phyloP scores from a whole-genome alignment of 2,888 invertebrate species.

The Graphium colonna region DNA sequence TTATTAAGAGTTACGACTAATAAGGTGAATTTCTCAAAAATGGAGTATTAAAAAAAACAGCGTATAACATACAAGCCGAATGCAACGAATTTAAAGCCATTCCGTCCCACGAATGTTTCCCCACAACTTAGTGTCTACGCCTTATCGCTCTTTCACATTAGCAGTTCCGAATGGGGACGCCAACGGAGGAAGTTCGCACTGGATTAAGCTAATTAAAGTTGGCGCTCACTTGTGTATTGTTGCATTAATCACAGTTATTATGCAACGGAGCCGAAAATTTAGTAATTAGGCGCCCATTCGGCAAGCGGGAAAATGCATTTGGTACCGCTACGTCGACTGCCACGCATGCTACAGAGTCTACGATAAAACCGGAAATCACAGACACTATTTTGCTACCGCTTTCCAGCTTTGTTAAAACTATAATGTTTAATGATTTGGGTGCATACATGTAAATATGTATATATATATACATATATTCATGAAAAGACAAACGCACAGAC shows the following conservation, averaged over 20 bases:
- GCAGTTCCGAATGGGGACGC: conserved; percentile 46
- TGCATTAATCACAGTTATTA: conserved; percentile 35
- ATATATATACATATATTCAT: too few species aligned
- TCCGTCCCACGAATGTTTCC: conserved; percentile 20
- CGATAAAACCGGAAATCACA: not conserved
- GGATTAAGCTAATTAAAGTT: conserved; percentile 58
- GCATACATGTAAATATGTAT: too few species aligned
- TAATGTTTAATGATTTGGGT: too few species aligned
- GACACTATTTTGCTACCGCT: too few species aligned
- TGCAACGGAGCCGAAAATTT: conserved; percentile 25
- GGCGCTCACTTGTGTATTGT: conserved; percentile 41
- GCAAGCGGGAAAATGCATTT: conserved; percentile 8
- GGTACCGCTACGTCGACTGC: conserved; percentile 5
- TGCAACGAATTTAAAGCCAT: not conserved
- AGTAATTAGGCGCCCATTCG: conserved; percentile 30
- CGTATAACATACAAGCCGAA: not conserved
- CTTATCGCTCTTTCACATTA: conserved; percentile 53
- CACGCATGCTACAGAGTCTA: conserved; percentile 17
- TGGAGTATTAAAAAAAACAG: too few species aligned
- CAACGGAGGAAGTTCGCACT: conserved; percentile 42
- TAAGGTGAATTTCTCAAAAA: too few species aligned
- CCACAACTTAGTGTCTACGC: conserved; percentile 30
- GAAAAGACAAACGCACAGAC: too few species aligned
- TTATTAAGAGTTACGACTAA: too few species aligned
- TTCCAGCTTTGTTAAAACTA: too few species aligned